Conservation (phyloP, 2,113 vertebrate species). For the Cryptoleucopteryx plumbea region DNA sequence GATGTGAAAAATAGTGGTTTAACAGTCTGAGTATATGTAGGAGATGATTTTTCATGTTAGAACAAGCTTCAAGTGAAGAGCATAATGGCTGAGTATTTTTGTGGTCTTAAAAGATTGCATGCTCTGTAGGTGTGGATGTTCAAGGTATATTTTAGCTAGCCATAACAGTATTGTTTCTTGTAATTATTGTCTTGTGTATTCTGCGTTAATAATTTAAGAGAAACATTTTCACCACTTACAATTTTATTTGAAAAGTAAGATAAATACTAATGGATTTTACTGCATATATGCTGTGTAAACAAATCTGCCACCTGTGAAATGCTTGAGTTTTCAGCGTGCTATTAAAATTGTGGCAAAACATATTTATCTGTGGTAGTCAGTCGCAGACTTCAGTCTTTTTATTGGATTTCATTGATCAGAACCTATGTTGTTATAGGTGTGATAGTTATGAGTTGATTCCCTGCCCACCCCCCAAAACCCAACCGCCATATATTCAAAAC, state of each 20-base stretch:
- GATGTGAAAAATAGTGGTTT: not conserved
- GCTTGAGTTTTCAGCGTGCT: not conserved
- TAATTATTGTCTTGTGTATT: not conserved
- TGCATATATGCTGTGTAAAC: not conserved
- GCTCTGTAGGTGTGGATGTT: not conserved
- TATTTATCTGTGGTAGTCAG: not conserved
- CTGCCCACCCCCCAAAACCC: accelerated
- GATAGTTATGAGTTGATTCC: not conserved
- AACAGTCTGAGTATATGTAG: not conserved
- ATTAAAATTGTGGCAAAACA: not conserved
- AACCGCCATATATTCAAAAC: not conserved
- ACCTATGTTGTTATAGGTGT: not conserved
- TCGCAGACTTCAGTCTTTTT: not conserved
- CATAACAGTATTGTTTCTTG: not conserved
- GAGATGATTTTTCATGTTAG: not conserved
- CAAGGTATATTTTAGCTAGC: not conserved
- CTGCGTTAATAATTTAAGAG: not conserved
- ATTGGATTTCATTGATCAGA: not conserved
- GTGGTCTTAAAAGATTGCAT: not conserved
- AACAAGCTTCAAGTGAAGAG: not conserved
- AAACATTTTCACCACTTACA: not conserved
- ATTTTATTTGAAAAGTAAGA: not conserved
- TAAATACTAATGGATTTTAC: not conserved
- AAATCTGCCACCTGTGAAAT: not conserved
- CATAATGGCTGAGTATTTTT: not conserved